Evolutionary conservation across 2,888 invertebrate genomes (phyloP), one percentile per base, ranked within the genome.

Genomic region (Drosophila setosimentum): DNA sequence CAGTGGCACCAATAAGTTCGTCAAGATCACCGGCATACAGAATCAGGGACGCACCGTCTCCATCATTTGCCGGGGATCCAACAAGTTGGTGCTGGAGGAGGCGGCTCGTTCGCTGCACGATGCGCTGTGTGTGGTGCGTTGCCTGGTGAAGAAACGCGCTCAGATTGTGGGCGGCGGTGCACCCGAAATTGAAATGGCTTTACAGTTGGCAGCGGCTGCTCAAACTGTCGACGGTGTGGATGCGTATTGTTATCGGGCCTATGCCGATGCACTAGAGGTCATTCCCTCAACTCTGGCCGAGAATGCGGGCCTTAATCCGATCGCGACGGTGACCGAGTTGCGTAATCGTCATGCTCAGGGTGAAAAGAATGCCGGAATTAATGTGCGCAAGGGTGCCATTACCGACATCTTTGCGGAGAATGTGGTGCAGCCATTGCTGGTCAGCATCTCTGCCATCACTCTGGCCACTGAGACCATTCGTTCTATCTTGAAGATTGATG

Each of bases 401-500:
- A 98, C 99, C 2, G 98, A 99, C 94, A 99, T 99, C 93, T 94
- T 98, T 69, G 98, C 98, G 80, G 99, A 99, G 94, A 97, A 98
- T 94, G 99, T 99, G 68, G 96, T 99, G 69, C 99, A 99, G 93
- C 99, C 99, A 53, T 95, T 99, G 84, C 95, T 99, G 91, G 99
- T 99, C 61, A 98, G 98, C 67, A 96, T 96, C 59, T 98, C 98
- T 83, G 98, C 99, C 57, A 96, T 99, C 82, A 97, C 96, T 64
- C 95, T 99, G 87, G 97, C 99, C 76, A 97, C 99, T 0, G 99
- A 99, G 94, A 99, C 99, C 59, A 98, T 99, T 75, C 96, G 99
- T 89, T 98, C 98, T 88, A 99, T 99, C 94, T 95, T 99, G 92
- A 99, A 99, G 94, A 99, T 99, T 91, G 99, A 99, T 94, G 99